Evolutionary conservation across 2,888 invertebrate genomes (phyloP).

Genomic region (Achlya flavicornis): DNA sequence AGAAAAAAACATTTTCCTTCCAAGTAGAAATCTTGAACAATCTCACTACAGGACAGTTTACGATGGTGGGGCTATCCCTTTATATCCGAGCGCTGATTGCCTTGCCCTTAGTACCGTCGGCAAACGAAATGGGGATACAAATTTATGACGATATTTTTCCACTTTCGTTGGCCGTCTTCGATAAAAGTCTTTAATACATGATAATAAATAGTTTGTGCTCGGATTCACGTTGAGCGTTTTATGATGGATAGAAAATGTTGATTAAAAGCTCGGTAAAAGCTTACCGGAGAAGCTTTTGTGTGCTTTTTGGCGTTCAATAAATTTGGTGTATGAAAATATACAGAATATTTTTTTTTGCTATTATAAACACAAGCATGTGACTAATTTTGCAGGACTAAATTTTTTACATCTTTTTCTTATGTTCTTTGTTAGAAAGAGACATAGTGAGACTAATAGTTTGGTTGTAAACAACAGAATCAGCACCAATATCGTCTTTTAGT

Average conservation of each 20-base stretch:
- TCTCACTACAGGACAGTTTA: constrained; percentile 75
- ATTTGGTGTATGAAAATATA: no score
- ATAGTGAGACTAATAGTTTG: no score
- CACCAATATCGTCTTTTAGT: no score
- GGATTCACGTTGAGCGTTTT: constrained; percentile 23
- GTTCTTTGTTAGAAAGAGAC: no score
- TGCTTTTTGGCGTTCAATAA: no score
- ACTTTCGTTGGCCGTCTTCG: constrained; percentile 36
- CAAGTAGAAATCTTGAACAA: constrained; percentile 71
- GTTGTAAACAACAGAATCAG: no score
- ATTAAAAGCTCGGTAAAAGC: constrained; percentile 14
- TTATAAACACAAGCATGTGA: no score
- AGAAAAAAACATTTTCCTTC: constrained; percentile 38
- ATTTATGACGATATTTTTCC: constrained; percentile 56
- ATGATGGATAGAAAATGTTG: constrained; percentile 18
- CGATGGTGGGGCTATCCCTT: constrained; percentile 71
- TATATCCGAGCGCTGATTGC: constrained; percentile 78
- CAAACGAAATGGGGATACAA: constrained; percentile 58
- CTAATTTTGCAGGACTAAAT: no score
- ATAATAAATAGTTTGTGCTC: constrained; percentile 39
- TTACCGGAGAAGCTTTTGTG: not conserved
- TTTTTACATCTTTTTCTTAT: no score
- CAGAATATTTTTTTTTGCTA: no score
- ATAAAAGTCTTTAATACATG: constrained; percentile 45
- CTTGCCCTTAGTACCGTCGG: constrained; percentile 56